These are phyloP conservation scores for Apeira syringaria DNA, from an alignment of 2,888 invertebrate genomes.

Conservation along the genomic window DNA sequence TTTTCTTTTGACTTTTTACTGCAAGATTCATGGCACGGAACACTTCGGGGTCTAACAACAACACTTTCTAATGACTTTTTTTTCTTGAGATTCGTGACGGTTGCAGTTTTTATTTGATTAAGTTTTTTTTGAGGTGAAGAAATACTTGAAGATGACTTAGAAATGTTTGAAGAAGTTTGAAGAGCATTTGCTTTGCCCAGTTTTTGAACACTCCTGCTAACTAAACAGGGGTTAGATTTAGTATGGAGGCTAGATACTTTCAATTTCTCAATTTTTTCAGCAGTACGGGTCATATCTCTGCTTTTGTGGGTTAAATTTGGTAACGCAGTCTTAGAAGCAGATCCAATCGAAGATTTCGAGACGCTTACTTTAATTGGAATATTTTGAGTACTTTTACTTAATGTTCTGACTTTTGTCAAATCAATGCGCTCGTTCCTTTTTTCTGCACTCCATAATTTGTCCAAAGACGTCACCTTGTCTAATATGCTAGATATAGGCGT, in stretches of 20 bases:
- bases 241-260: conserved; percentile 57
- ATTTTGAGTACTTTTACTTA: conserved; percentile 40
- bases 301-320: conserved; percentile 60
- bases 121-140: conserved; percentile 44
- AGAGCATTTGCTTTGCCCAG: conserved; percentile 40
- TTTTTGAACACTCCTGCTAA: conserved; percentile 46
- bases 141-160: conserved; percentile 64
- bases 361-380: conserved; percentile 34
- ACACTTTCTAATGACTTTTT: conserved; percentile 65
- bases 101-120: conserved; percentile 62
- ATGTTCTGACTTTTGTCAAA: conserved; percentile 53
- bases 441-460: conserved; percentile 80
- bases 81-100: conserved; percentile 68
- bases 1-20: conserved; percentile 61
- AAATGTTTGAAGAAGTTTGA: conserved; percentile 48
- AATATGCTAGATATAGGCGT: conserved; percentile 78
- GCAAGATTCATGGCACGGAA: conserved; percentile 62
- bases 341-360: conserved; percentile 28
- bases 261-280: conserved; percentile 70
- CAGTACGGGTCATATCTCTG: conserved; percentile 75
- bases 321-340: conserved; percentile 37
- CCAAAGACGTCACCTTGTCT: conserved; percentile 79
- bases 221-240: conserved; percentile 61
- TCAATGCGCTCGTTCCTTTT: conserved; percentile 75
- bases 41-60: conserved; percentile 55